A percentile compares a stretch with the other conserved stretches of the same genome.
phyloP scores from a whole-genome alignment of 1,140 invertebrate species.

The Lanistes nyassanus region DNA sequence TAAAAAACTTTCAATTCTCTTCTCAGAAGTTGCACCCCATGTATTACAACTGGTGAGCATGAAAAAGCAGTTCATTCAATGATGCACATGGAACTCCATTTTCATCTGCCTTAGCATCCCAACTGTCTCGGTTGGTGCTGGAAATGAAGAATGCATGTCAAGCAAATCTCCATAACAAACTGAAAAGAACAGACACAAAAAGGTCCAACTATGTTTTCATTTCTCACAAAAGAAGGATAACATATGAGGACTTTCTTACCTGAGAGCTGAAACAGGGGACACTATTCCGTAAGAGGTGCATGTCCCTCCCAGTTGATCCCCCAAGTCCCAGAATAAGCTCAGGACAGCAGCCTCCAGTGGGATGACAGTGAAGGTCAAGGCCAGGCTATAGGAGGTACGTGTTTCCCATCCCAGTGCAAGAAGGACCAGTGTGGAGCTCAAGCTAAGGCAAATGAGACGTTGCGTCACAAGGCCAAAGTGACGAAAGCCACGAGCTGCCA shows the following conservation, averaged over 20 bases:
- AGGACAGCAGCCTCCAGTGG: slow-evolving; percentile 58
- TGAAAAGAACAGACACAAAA: no score
- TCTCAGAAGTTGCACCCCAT: no score
- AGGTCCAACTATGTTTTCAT: no score
- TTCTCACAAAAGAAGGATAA: neutral
- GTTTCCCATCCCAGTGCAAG: slow-evolving; percentile 60
- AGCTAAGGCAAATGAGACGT: slow-evolving; percentile 52
- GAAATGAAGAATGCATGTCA: no score
- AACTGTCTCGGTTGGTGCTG: no score
- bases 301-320: slow-evolving; percentile 60
- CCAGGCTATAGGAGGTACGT: slow-evolving; percentile 53
- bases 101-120: no score
- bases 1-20: no score
- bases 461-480: slow-evolving; percentile 63
- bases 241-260: slow-evolving; percentile 38
- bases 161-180: no score
- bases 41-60: no score
- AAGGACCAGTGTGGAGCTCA: slow-evolving; percentile 54
- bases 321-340: slow-evolving; percentile 60
- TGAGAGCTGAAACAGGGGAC: slow-evolving; percentile 53
- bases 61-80: no score
- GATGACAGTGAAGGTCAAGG: slow-evolving; percentile 52
- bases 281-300: slow-evolving; percentile 64
- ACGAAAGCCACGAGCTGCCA: slow-evolving; percentile 58
- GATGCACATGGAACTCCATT: no score